phyloP scores from a whole-genome alignment of 2,888 invertebrate genomes.

The Aromia moschata region DNA sequence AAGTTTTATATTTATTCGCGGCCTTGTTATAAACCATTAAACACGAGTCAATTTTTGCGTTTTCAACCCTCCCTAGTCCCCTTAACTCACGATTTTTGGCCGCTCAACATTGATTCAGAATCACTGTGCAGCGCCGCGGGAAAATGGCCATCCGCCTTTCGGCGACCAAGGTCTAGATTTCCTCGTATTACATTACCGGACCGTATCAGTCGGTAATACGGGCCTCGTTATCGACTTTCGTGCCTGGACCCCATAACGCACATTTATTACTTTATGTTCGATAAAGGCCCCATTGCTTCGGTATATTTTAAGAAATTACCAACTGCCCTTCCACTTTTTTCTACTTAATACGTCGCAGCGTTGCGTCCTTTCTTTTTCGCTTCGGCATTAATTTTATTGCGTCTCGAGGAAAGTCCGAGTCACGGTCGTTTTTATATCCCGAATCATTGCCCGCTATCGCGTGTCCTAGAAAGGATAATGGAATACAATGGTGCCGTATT shows the following conservation, averaged over 20 bases:
- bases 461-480: slow-evolving; percentile 35
- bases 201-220: slow-evolving; percentile 52
- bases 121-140: no score
- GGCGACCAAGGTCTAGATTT: slow-evolving; percentile 7
- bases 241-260: slow-evolving; percentile 60
- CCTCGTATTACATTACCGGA: slow-evolving; percentile 21
- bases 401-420: slow-evolving; percentile 40
- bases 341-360: slow-evolving; percentile 43
- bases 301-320: slow-evolving; percentile 62
- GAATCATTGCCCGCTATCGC: slow-evolving; percentile 27
- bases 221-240: slow-evolving; percentile 58
- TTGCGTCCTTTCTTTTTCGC: slow-evolving; percentile 49
- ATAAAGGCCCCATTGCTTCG: slow-evolving; percentile 57
- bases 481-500: slow-evolving; percentile 42
- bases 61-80: no score
- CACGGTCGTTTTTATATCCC: slow-evolving; percentile 37
- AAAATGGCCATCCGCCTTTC: slow-evolving; percentile 5
- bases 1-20: no score
- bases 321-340: slow-evolving; percentile 20
- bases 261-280: slow-evolving; percentile 60
- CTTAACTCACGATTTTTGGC: no score
- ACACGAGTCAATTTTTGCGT: no score
- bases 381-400: slow-evolving; percentile 49
- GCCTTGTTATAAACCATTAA: no score
- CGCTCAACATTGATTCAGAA: no score